A percentile compares a stretch with the other conserved stretches of the same genome.
Conservation (phyloP, 2,888 invertebrate genomes). For the Slavum lentiscoides region DNA sequence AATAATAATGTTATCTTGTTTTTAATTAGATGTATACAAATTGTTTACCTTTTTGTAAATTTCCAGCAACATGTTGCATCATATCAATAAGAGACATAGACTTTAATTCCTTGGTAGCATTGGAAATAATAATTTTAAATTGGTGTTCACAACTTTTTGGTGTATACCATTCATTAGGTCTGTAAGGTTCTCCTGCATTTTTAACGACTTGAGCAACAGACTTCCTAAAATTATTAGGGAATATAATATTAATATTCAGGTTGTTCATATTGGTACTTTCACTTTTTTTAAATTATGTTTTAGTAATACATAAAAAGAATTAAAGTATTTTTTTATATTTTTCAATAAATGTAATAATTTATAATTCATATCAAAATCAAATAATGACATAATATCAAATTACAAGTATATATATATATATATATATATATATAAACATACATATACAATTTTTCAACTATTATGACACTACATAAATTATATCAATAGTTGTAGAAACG, state of each 20-base stretch:
- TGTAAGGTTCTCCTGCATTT: slow-evolving; percentile 36
- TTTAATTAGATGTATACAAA: background rate
- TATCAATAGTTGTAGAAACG: too few species aligned
- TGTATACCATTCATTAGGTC: slow-evolving; percentile 44
- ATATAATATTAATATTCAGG: too few species aligned
- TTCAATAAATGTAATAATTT: too few species aligned
- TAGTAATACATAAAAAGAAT: too few species aligned
- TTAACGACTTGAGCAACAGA: slow-evolving; percentile 27
- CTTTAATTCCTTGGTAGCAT: slow-evolving; percentile 8
- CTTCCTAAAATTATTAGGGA: slow-evolving; percentile 30
- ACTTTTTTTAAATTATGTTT: background rate
- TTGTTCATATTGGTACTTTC: too few species aligned
- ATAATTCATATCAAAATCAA: too few species aligned
- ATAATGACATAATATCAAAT: too few species aligned
- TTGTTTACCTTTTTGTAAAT: slow-evolving; percentile 19
- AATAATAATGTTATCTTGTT: background rate
- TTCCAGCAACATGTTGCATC: slow-evolving; percentile 4
- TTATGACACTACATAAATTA: too few species aligned
- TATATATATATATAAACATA: too few species aligned
- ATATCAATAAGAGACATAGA: slow-evolving; percentile 9
- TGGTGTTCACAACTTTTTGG: slow-evolving; percentile 34
- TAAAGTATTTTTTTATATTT: too few species aligned
- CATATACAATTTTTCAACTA: too few species aligned
- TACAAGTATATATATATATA: too few species aligned
- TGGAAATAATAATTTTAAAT: slow-evolving; percentile 35